phyloP scores from a whole-genome alignment of 2,797 vertebrate genomes.

The Cynodonichthys magdalenae region DNA sequence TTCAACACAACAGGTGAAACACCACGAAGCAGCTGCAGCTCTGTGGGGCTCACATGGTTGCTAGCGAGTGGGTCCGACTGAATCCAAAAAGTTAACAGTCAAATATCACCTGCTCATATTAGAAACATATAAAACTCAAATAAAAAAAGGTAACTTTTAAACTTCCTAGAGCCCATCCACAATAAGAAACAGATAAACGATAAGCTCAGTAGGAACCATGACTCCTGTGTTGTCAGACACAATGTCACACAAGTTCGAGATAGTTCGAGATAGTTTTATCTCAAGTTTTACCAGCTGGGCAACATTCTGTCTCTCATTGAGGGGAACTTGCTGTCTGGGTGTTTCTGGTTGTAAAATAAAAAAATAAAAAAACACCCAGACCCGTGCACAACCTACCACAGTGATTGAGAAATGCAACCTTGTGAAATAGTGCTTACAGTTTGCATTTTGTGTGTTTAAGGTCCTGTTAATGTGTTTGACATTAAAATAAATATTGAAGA shows the following conservation, averaged over 20 bases:
- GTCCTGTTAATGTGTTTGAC: neutral
- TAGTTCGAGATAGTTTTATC: neutral
- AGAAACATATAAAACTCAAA: neutral
- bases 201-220: neutral
- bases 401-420: no score
- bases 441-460: neutral
- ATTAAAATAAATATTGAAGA: neutral
- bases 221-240: neutral
- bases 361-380: no score
- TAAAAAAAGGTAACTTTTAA: neutral
- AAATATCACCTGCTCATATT: no score
- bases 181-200: neutral
- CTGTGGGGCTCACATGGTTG: constrained; percentile 6
- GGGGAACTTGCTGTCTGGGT: neutral
- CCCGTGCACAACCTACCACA: no score
- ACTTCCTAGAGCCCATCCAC: neutral
- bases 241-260: neutral
- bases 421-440: neutral
- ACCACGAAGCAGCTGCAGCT: constrained; percentile 12
- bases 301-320: constrained; percentile 11
- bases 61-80: neutral
- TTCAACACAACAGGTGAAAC: neutral
- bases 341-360: neutral
- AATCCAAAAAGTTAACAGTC: no score
- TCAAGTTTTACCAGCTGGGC: constrained; percentile 14